phyloP scores from a whole-genome alignment of 2,888 invertebrate species.

The Drosophila niveifrons region DNA sequence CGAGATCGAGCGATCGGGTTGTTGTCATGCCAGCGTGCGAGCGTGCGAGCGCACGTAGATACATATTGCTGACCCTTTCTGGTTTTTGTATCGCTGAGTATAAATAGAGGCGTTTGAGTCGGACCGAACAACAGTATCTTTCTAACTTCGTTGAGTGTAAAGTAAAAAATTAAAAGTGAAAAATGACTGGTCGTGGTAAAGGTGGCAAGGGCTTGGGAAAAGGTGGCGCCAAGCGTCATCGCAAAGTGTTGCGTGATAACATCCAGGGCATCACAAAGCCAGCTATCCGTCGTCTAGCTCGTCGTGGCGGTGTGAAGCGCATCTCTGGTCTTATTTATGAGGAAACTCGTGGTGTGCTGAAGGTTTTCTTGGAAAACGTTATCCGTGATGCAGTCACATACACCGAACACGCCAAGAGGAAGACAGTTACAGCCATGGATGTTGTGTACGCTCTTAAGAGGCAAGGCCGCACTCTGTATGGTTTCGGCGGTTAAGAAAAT shows the following conservation, averaged over 20 bases:
- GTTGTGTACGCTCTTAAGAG: constrained; percentile 92
- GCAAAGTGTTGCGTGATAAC: constrained; percentile 92
- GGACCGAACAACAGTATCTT: constrained; percentile 1
- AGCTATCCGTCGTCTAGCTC: constrained; percentile 90
- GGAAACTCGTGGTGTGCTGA: constrained; percentile 91
- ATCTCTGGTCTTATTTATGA: constrained; percentile 92
- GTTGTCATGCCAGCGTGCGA: background rate
- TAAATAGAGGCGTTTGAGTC: constrained; percentile 11
- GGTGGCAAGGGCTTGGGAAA: constrained; percentile 24
- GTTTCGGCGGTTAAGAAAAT: constrained; percentile 31
- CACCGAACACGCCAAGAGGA: constrained; percentile 93
- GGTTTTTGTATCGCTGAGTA: background rate
- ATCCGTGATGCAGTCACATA: constrained; percentile 90
- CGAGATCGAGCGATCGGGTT: background rate
- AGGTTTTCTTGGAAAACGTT: constrained; percentile 89
- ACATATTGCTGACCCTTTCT: background rate
- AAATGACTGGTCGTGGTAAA: constrained; percentile 24
- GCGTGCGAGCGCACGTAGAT: constrained; percentile 5
- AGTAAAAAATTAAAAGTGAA: constrained; percentile 11
- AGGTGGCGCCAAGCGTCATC: constrained; percentile 85
- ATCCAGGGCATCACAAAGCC: constrained; percentile 93
- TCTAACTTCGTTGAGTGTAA: constrained; percentile 14
- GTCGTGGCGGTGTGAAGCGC: constrained; percentile 89
- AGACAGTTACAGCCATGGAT: constrained; percentile 94
- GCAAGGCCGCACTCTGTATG: constrained; percentile 91